Evolutionary conservation across 2,797 vertebrate genomes (phyloP).

Genomic region (Philypnodon macrostomus): DNA sequence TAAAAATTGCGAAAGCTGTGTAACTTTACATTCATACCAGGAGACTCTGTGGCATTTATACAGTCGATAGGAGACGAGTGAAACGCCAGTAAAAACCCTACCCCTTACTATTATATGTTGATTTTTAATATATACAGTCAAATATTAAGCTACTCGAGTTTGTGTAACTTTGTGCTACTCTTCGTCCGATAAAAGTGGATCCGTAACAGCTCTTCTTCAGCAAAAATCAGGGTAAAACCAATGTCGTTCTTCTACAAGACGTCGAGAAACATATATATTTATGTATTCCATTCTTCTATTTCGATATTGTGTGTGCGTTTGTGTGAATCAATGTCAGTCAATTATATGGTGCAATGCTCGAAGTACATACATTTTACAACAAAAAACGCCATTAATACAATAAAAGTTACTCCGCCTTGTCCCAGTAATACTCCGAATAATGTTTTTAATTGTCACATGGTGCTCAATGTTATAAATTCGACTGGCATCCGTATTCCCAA

Average conservation of each 20-base stretch:
- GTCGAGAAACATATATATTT: slow-evolving; percentile 74
- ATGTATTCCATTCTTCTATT: slow-evolving; percentile 76
- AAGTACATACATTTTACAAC: slow-evolving; percentile 51
- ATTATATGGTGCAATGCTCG: slow-evolving; percentile 72
- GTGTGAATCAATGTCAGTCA: slow-evolving; percentile 70
- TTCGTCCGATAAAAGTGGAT: slow-evolving; percentile 75
- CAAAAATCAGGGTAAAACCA: slow-evolving; percentile 78
- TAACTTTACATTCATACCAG: slow-evolving; percentile 97
- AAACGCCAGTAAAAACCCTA: slow-evolving; percentile 90
- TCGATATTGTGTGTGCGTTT: slow-evolving; percentile 56
- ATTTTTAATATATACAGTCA: slow-evolving; percentile 77
- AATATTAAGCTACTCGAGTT: slow-evolving; percentile 74
- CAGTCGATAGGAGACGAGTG: slow-evolving; percentile 92
- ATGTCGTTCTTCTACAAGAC: slow-evolving; percentile 71
- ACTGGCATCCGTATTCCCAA: slow-evolving; percentile 23
- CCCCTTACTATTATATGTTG: slow-evolving; percentile 79
- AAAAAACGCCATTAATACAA: slow-evolving; percentile 11
- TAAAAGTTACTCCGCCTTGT: slow-evolving; percentile 22
- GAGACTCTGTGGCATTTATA: slow-evolving; percentile 99
- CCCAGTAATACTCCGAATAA: slow-evolving; percentile 24
- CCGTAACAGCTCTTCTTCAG: slow-evolving; percentile 73
- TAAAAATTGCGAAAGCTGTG: slow-evolving; percentile 98
- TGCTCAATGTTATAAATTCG: slow-evolving; percentile 43
- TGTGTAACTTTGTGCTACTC: slow-evolving; percentile 75
- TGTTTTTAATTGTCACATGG: slow-evolving; percentile 52